Evolutionary conservation across 2,888 invertebrate genomes (phyloP).

Genomic region (Eulithis prunata): DNA sequence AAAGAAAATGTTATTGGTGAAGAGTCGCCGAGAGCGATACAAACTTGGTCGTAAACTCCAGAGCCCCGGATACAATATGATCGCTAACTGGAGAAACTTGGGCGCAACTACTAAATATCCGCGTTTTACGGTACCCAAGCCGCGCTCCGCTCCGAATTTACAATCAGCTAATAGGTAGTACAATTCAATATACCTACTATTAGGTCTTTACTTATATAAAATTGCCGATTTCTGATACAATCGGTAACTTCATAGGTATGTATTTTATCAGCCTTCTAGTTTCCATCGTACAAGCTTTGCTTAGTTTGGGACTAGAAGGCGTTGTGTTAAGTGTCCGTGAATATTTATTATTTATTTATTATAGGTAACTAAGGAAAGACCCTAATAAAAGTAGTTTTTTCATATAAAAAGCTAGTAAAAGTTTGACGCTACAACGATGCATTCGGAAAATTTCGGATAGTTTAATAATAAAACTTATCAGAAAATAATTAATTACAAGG

Average conservation of each 20-base stretch:
- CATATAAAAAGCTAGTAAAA: too few species aligned
- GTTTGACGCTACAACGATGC: too few species aligned
- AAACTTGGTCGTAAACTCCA: slow-evolving; percentile 36
- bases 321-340: too few species aligned
- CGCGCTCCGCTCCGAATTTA: slow-evolving; percentile 48
- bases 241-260: too few species aligned
- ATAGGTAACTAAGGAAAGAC: too few species aligned
- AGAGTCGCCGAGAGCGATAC: slow-evolving; percentile 47
- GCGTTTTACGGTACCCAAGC: slow-evolving; percentile 51
- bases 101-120: slow-evolving; percentile 60
- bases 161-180: slow-evolving; percentile 37
- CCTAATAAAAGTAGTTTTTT: too few species aligned
- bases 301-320: too few species aligned
- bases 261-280: too few species aligned
- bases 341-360: too few species aligned
- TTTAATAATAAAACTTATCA: neutral
- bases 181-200: slow-evolving; percentile 28
- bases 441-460: too few species aligned
- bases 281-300: too few species aligned
- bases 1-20: slow-evolving; percentile 60
- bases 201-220: too few species aligned
- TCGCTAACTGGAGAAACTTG: slow-evolving; percentile 60
- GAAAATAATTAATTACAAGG: neutral
- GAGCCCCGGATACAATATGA: slow-evolving; percentile 53
- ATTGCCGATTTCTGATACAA: neutral